Conservation (phyloP, 2,888 invertebrate species). For the Eristalis pertinax region DNA sequence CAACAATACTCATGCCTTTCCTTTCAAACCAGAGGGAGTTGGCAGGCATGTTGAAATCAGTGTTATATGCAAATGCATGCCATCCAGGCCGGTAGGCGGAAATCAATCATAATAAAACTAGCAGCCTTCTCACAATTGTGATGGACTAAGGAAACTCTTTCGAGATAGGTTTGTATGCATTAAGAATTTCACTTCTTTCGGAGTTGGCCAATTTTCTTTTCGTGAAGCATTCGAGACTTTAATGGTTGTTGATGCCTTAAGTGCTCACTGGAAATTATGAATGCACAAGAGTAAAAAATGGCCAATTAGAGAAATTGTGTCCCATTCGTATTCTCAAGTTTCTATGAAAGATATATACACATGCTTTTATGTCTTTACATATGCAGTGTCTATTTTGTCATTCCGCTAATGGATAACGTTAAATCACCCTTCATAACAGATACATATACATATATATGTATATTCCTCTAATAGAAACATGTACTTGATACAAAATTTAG, state of each 20-base stretch:
- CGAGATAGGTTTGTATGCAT: slow-evolving; percentile 65
- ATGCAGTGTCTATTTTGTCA: slow-evolving; percentile 26
- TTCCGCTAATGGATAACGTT: slow-evolving; percentile 66
- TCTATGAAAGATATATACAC: slow-evolving; percentile 31
- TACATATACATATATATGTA: not conserved
- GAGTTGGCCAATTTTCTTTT: slow-evolving; percentile 71
- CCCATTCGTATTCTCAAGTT: slow-evolving; percentile 76
- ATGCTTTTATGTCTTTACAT: not conserved
- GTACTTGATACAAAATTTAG: not conserved
- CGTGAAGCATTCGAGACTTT: slow-evolving; percentile 64
- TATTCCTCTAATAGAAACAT: not conserved
- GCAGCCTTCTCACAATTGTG: slow-evolving; percentile 60
- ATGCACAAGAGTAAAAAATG: slow-evolving; percentile 68
- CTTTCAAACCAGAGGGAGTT: slow-evolving; percentile 17
- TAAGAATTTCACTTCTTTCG: slow-evolving; percentile 67
- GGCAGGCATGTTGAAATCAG: slow-evolving; percentile 34
- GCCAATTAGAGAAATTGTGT: slow-evolving; percentile 81
- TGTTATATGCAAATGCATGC: slow-evolving; percentile 53
- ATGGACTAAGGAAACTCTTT: slow-evolving; percentile 67
- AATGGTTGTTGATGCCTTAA: slow-evolving; percentile 70
- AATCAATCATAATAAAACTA: slow-evolving; percentile 70
- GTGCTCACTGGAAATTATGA: slow-evolving; percentile 67
- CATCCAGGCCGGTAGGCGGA: slow-evolving; percentile 57
- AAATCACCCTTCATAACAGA: slow-evolving; percentile 7
- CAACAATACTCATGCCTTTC: slow-evolving; percentile 51